These are phyloP conservation scores for Yasuhikotakia modesta DNA, from an alignment of 2,797 vertebrate species.

Conservation along the genomic window DNA sequence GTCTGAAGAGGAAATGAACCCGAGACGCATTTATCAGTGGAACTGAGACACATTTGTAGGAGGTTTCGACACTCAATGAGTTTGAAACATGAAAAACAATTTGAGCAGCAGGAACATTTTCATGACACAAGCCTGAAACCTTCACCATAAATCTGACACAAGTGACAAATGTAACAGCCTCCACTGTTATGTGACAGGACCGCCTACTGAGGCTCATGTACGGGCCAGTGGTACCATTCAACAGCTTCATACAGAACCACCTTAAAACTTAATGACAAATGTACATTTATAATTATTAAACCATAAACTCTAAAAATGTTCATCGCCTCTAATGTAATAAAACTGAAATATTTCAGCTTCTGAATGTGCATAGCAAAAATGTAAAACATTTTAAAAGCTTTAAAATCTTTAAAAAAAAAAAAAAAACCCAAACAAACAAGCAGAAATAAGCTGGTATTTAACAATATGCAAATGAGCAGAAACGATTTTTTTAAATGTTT, in stretches of 20 bases:
- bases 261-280: background rate
- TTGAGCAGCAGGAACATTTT: no score
- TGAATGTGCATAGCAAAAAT: slow-evolving; percentile 31
- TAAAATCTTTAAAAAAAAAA: slow-evolving; percentile 56
- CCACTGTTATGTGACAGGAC: slow-evolving; percentile 5
- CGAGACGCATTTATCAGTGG: background rate
- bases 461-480: slow-evolving; percentile 54
- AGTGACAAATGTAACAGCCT: background rate
- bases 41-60: background rate
- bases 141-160: no score
- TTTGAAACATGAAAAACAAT: no score
- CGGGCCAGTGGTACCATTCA: no score
- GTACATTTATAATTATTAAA: background rate
- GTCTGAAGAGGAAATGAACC: background rate
- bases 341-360: slow-evolving; percentile 18
- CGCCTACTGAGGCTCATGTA: background rate
- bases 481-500: background rate
- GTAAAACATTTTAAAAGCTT: slow-evolving; percentile 44
- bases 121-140: no score
- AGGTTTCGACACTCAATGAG: background rate
- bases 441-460: slow-evolving; percentile 22
- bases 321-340: slow-evolving; percentile 4
- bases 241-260: background rate
- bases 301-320: background rate
- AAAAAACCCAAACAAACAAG: background rate